Evolutionary conservation across 2,797 vertebrate species (phyloP).

Genomic region (Pseudochirops cupreus): DNA sequence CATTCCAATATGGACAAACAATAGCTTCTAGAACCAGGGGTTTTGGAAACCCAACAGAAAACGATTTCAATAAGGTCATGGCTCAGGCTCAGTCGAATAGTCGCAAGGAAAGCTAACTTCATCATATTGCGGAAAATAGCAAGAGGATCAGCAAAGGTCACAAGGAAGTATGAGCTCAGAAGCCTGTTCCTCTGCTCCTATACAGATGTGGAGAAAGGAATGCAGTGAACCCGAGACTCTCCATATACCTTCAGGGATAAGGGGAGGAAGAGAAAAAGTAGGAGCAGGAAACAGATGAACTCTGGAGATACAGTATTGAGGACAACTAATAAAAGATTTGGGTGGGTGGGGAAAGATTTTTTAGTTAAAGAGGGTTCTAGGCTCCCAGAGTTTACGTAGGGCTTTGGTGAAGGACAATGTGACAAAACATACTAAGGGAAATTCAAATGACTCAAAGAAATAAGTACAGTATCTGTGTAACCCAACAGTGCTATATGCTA

Average conservation of each 20-base stretch:
- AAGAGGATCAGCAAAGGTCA: neutral
- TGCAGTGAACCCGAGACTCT: neutral
- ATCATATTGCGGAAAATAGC: neutral
- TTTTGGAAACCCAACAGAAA: neutral
- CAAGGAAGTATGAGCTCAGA: neutral
- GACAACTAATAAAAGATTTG: neutral
- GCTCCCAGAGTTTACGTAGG: neutral
- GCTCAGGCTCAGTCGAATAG: neutral
- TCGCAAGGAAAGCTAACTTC: neutral
- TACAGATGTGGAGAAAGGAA: neutral
- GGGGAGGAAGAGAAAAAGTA: neutral
- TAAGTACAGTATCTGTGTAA: neutral
- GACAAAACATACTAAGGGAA: neutral
- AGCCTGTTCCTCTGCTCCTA: neutral
- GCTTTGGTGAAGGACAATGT: neutral
- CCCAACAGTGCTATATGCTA: neutral
- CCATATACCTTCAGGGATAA: neutral
- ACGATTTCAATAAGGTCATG: neutral
- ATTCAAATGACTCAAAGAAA: neutral
- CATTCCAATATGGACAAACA: neutral
- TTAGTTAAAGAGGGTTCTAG: neutral
- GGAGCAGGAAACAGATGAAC: neutral
- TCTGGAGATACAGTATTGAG: neutral
- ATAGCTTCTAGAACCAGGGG: neutral
- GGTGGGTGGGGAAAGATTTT: neutral